Base-by-base conservation (phyloP, 2,113 vertebrate species). In the Lipophrys pholis region DNA sequence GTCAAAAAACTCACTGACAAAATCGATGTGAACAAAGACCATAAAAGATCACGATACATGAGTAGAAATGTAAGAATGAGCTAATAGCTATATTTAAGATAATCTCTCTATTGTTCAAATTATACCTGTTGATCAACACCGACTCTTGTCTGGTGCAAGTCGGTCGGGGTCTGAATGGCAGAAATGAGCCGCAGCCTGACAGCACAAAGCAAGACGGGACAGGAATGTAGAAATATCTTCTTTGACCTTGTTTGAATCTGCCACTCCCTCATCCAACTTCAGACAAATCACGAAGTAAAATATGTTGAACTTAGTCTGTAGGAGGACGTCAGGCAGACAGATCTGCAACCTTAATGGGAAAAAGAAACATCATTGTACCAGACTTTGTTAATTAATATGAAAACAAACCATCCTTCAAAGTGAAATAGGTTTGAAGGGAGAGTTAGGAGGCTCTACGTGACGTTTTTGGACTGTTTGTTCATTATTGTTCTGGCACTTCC, bases 171-270 rank as follows among this genome's bases (percentile, higher is more conserved):
- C 45, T 85, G 35, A 73, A 78, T 38, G 60, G 62, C 52, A 66
- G 10, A 69, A 43, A 65, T 80, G 61, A 73, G 65, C 1, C 3
- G 60, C 6, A 77, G 50, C 10, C 45, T 65, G 82, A 73, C 54
- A 36, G 51, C 68, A 66, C 40, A 0, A 42, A 80, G 86, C 87
- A 90, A 89, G 89, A 93, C 80, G 69, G 80, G 75, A 83, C 89
- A 93, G 85, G 90, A 84, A 86, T 82, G 76, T n/a, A 87, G 80
- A 83, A 83, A 82, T 71, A 52, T 78, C 71, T 88, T 62, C 77
- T 76, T 48, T 65, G 75, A 74, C 68, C 58, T 63, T 63, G 54
- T 67, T 53, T 52, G 41, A 63, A 67, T 76, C 67, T 80, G 87
- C 88, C 85, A 82, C 87, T 69, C 89, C 90, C 85, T 86, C 12